Evolutionary conservation across 1,140 invertebrate genomes (phyloP).

Genomic region (Lucilia cuprina): DNA sequence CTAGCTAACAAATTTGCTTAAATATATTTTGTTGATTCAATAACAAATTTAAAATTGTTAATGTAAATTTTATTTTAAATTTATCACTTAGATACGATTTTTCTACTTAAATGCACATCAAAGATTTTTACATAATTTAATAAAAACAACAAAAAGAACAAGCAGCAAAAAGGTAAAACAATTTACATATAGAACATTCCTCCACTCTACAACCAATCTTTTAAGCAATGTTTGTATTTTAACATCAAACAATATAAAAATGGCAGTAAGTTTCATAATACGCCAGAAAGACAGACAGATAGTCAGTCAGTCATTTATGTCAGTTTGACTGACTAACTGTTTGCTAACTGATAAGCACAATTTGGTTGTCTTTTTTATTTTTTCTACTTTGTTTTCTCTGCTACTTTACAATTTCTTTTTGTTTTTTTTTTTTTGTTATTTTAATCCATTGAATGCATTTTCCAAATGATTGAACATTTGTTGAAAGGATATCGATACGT

Average conservation of each 20-base stretch:
- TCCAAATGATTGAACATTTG: not conserved
- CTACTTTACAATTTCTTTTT: not conserved
- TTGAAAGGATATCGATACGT: not conserved
- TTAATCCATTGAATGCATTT: conserved; percentile 2
- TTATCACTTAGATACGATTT: conserved; percentile 3
- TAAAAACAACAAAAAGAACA: no score
- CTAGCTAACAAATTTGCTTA: no score
- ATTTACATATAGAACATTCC: not conserved
- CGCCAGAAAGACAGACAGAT: no score
- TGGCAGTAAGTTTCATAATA: no score
- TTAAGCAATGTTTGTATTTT: no score
- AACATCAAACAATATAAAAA: no score
- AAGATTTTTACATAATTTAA: not conserved
- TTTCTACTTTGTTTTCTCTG: not conserved
- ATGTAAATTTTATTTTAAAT: not conserved
- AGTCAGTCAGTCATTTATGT: no score
- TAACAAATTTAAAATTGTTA: no score
- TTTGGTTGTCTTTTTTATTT: not conserved
- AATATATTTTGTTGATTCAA: no score
- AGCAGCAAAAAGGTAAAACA: not conserved
- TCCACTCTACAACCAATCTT: not conserved
- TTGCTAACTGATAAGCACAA: not conserved
- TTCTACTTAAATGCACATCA: not conserved
- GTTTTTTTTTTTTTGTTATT: not conserved
- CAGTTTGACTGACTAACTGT: not conserved